phyloP scores from a whole-genome alignment of 2,797 vertebrate genomes.

The Psittacula echo region DNA sequence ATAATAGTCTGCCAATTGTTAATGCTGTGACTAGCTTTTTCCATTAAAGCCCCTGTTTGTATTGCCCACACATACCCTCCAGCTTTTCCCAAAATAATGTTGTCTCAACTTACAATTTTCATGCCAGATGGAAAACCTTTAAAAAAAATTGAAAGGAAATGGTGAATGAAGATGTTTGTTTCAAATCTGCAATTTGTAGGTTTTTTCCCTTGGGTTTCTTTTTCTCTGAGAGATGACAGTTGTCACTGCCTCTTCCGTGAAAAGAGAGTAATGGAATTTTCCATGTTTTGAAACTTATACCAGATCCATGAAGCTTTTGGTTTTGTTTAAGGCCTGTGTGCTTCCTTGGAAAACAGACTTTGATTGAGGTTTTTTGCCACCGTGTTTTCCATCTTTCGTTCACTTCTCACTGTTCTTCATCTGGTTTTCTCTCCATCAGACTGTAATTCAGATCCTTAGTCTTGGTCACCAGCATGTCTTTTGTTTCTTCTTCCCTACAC shows the following conservation, averaged over 20 bases:
- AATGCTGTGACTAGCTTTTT: not conserved
- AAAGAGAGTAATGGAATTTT: slow-evolving; percentile 18
- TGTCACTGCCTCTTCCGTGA: not conserved
- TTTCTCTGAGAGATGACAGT: not conserved
- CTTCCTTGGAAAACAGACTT: not conserved
- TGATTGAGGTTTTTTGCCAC: not conserved
- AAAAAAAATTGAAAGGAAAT: not conserved
- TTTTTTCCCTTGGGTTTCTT: slow-evolving; percentile 1
- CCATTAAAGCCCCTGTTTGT: slow-evolving; percentile 13
- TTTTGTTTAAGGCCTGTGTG: not conserved
- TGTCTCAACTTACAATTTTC: slow-evolving; percentile 6
- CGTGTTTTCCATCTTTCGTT: not conserved
- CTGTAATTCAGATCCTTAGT: not conserved
- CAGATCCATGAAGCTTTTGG: not conserved
- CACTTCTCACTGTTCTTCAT: not conserved
- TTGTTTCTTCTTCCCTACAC: not conserved
- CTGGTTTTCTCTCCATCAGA: not conserved
- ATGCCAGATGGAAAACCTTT: slow-evolving; percentile 1
- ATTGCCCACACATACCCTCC: slow-evolving; percentile 10
- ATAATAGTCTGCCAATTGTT: slow-evolving; percentile 28
- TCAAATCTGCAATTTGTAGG: not conserved
- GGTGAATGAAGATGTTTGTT: slow-evolving; percentile 29
- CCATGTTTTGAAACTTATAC: not conserved
- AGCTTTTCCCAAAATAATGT: slow-evolving; percentile 36
- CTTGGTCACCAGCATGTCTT: not conserved